phyloP scores from a whole-genome alignment of 2,797 vertebrate species.

The Galago senegalensis region DNA sequence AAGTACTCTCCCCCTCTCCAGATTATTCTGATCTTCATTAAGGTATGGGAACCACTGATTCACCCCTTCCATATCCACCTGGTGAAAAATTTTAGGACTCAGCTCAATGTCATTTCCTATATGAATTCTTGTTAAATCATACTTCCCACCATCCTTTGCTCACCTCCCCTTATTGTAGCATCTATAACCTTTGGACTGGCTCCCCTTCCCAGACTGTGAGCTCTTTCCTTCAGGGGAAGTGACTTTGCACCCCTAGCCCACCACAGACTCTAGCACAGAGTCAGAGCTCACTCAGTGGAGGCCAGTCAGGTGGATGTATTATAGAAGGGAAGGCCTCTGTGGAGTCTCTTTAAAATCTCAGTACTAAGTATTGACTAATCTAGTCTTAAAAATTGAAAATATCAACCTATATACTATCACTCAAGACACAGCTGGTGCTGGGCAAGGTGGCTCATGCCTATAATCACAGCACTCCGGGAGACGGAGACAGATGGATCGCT shows the following conservation, averaged over 20 bases:
- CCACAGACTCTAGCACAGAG: neutral
- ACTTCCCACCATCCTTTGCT: neutral
- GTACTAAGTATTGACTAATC: neutral
- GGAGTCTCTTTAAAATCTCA: neutral
- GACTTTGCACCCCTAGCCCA: neutral
- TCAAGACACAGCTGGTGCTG: neutral
- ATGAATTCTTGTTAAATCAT: slow-evolving; percentile 10
- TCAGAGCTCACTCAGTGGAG: neutral
- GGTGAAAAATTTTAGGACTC: slow-evolving; percentile 24
- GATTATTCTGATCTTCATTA: neutral
- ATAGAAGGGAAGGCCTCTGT: neutral
- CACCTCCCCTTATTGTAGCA: neutral
- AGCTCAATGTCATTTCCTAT: slow-evolving; percentile 9
- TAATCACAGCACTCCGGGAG: no score
- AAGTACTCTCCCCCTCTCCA: neutral
- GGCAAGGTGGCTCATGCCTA: no score
- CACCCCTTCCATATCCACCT: neutral
- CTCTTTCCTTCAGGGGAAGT: slow-evolving; percentile 19
- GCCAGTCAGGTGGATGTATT: neutral
- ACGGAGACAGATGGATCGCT: no score
- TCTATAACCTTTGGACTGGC: neutral
- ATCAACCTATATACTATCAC: neutral
- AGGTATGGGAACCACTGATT: slow-evolving; percentile 41
- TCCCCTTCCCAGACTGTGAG: neutral
- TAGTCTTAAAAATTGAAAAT: slow-evolving; percentile 26